phyloP scores from a whole-genome alignment of 1,140 invertebrate species.

The Drosophila repletoides region DNA sequence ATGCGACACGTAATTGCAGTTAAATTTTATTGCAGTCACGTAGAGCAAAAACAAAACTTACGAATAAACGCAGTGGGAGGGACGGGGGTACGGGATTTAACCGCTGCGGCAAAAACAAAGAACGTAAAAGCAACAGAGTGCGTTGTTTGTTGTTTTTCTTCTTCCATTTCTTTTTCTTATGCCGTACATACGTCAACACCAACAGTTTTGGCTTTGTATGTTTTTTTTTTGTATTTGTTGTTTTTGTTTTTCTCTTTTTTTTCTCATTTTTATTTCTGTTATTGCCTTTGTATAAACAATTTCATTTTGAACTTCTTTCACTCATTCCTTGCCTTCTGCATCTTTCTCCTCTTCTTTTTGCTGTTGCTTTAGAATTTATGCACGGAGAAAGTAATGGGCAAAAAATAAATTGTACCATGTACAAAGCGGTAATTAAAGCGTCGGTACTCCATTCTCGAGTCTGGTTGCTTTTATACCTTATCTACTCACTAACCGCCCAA shows the following conservation, averaged over 20 bases:
- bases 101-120: conserved; percentile 56
- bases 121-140: conserved; percentile 40
- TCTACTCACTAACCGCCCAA: no score
- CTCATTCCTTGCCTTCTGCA: conserved; percentile 14
- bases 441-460: conserved; percentile 27
- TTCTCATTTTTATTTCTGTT: no score
- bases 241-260: conserved; percentile 8
- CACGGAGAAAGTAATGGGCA: conserved; percentile 68
- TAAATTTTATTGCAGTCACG: conserved; percentile 76
- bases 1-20: conserved; percentile 71
- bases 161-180: neutral
- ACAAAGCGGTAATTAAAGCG: conserved; percentile 53
- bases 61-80: conserved; percentile 24
- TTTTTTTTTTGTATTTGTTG: neutral
- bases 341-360: neutral
- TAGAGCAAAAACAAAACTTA: conserved; percentile 48
- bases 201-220: conserved; percentile 16
- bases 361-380: conserved; percentile 54
- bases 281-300: conserved; percentile 51
- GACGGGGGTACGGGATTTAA: conserved; percentile 7
- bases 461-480: conserved; percentile 9
- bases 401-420: conserved; percentile 60
- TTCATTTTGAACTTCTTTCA: conserved; percentile 50
- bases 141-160: conserved; percentile 18
- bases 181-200: conserved; percentile 27